Evolutionary conservation across 2,888 invertebrate genomes (phyloP).

Genomic region (Apantesis nais): DNA sequence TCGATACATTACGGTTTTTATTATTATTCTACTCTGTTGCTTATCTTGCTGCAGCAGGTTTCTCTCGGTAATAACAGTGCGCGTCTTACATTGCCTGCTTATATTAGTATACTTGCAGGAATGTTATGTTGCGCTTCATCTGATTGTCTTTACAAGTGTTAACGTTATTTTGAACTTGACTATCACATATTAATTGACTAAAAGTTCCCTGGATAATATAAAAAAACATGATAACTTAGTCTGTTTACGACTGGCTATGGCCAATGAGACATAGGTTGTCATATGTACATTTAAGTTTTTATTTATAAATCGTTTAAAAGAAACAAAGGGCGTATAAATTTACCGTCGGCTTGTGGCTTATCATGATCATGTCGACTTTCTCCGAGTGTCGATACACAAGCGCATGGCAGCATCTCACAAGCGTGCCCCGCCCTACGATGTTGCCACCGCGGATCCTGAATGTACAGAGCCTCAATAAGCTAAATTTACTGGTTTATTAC

Average conservation of each 20-base stretch:
- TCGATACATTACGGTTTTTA: conserved; percentile 73
- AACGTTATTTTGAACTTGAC: conserved; percentile 16
- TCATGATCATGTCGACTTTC: conserved; percentile 81
- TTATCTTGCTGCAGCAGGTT: conserved; percentile 66
- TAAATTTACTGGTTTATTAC: no score
- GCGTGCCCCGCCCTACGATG: conserved; percentile 33
- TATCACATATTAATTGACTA: conserved; percentile 27
- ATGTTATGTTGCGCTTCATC: conserved; percentile 33
- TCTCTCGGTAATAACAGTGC: conserved; percentile 60
- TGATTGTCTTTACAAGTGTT: conserved; percentile 23
- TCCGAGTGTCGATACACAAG: conserved; percentile 66
- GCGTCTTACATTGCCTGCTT: conserved; percentile 40
- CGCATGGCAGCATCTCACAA: conserved; percentile 51
- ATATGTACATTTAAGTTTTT: conserved; percentile 52
- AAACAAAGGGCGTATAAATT: conserved; percentile 84
- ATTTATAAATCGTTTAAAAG: conserved; percentile 81
- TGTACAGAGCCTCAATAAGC: conserved; percentile 42
- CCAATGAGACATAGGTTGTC: conserved; percentile 41
- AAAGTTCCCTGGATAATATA: conserved; percentile 36
- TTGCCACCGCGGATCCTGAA: conserved; percentile 25
- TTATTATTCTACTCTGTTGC: conserved; percentile 67
- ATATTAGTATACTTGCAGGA: conserved; percentile 40
- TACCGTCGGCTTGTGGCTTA: conserved; percentile 72
- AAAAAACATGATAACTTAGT: conserved; percentile 57
- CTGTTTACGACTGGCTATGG: conserved; percentile 56